These are phyloP conservation scores for Cisticola juncidis DNA, from an alignment of 2,113 vertebrate genomes.

Conservation along the genomic window DNA sequence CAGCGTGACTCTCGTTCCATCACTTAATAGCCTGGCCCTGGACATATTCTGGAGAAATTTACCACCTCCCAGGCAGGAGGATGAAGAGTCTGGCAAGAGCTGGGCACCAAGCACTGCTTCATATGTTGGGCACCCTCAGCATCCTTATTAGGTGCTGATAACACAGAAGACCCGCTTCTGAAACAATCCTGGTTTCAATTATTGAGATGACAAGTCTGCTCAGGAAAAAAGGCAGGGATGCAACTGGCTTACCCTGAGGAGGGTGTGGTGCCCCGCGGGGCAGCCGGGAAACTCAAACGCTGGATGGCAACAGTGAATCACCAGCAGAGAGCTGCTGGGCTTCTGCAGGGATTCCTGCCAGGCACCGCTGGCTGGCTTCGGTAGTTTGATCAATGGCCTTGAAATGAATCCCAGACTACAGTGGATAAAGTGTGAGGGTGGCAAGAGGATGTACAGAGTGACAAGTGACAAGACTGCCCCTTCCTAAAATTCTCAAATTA, in stretches of 20 bases:
- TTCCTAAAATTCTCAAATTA: neutral
- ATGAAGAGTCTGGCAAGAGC: neutral
- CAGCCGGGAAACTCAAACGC: neutral
- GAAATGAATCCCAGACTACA: neutral
- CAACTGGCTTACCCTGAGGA: accelerated
- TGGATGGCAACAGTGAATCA: neutral
- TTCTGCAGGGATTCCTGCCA: neutral
- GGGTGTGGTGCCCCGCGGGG: accelerated
- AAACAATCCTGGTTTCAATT: neutral
- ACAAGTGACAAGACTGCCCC: neutral
- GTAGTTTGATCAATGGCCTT: neutral
- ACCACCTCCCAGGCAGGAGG: neutral
- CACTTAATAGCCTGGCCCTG: neutral
- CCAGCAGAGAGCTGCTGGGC: neutral
- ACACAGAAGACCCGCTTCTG: neutral
- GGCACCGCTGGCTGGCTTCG: accelerated
- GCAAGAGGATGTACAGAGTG: neutral
- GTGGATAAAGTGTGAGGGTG: neutral
- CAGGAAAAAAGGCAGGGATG: neutral
- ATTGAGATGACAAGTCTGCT: neutral
- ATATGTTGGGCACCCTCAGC: neutral
- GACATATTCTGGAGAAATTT: neutral
- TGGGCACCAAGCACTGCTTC: neutral
- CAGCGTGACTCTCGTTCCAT: accelerated
- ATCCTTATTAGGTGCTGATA: neutral